Evolutionary conservation across 2,113 vertebrate species (phyloP).

Genomic region (Heterotis niloticus): DNA sequence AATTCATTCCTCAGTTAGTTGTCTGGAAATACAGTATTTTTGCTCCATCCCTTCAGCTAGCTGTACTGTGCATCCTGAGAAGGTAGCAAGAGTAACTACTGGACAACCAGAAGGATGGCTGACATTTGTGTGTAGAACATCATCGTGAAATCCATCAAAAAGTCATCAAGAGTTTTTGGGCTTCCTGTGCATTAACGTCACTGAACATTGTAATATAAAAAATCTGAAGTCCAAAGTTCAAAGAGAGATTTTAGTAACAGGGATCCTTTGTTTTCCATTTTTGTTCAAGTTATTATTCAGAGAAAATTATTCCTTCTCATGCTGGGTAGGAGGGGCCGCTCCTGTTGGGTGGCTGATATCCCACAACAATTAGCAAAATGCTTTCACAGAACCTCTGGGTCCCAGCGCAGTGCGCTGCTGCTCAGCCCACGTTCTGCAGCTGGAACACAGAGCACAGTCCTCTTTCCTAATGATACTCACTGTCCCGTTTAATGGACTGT

Average conservation of each 20-base stretch:
- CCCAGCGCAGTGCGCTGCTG: neutral
- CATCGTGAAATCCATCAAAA: too few species aligned
- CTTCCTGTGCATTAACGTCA: too few species aligned
- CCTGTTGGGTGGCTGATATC: neutral
- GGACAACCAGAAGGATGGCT: too few species aligned
- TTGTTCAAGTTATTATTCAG: neutral
- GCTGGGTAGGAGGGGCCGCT: neutral
- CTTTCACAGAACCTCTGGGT: neutral
- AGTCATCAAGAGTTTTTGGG: too few species aligned
- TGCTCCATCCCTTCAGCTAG: too few species aligned
- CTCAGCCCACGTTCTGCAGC: neutral
- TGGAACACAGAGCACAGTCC: neutral
- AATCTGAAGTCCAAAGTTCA: neutral
- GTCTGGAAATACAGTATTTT: neutral
- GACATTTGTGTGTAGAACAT: too few species aligned
- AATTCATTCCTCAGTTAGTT: neutral
- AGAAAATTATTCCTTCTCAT: neutral
- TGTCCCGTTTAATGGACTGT: neutral
- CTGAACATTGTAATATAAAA: too few species aligned
- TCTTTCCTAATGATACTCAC: neutral
- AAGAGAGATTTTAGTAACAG: neutral
- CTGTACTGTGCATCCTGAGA: too few species aligned
- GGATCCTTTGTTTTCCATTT: neutral
- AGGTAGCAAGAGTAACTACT: too few species aligned
- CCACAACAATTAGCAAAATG: neutral